Percentiles rank a stretch among this genome's conserved stretches.
Conservation (phyloP, 1,140 invertebrate genomes). For the Heterodera carotae region DNA sequence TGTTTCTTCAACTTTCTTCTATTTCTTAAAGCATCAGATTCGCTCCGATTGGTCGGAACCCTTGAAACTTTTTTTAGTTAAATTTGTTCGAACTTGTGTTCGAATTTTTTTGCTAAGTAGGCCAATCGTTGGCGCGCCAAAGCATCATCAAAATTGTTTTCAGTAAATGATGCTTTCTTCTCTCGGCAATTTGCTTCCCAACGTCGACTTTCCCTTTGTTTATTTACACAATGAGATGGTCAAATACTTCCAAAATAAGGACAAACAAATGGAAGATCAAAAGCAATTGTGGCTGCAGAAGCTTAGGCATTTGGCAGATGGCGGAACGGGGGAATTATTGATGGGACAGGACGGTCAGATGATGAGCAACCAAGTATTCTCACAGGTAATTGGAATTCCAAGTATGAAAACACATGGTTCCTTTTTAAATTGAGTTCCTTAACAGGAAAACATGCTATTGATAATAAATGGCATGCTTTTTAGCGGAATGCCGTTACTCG, state of each 20-base stretch:
- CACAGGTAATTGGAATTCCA: conserved; percentile 45
- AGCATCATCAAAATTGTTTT: not conserved
- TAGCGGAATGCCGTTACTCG: conserved; percentile 62
- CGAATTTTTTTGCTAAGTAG: no score
- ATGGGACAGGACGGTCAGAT: conserved; percentile 31
- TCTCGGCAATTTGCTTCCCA: not conserved
- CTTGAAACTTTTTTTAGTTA: no score
- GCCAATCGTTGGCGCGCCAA: no score
- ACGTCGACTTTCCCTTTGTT: conserved; percentile 56
- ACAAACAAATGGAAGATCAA: conserved; percentile 37
- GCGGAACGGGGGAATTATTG: conserved; percentile 11
- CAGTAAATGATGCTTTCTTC: conserved; percentile 9
- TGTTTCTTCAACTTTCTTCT: no score
- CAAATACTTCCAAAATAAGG: conserved; percentile 53
- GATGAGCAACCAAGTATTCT: conserved; percentile 52
- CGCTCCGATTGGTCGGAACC: no score
- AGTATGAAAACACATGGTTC: conserved; percentile 19
- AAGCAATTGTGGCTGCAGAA: conserved; percentile 45
- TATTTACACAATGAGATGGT: conserved; percentile 62
- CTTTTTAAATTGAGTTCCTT: no score
- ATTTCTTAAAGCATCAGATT: no score
- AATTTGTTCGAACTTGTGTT: no score
- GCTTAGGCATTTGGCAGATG: conserved; percentile 26
- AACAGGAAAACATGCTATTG: not conserved
- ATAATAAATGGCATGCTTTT: conserved; percentile 24